phyloP scores from a whole-genome alignment of 2,888 invertebrate genomes.

The Leptinotarsa haldemani region DNA sequence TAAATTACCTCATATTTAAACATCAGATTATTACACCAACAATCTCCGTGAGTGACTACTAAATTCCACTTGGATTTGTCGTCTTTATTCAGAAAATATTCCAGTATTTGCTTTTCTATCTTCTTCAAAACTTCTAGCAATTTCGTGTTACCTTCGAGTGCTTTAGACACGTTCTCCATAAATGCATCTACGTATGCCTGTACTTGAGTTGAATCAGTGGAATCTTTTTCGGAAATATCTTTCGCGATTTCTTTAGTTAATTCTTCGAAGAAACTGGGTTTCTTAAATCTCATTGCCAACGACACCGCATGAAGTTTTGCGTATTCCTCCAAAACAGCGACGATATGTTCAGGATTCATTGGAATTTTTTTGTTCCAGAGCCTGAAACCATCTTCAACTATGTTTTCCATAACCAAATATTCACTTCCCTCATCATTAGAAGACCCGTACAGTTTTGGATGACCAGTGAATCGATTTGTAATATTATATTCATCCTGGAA shows the following conservation, averaged over 20 bases:
- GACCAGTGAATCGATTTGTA: conserved; percentile 13
- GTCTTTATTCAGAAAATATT: not conserved
- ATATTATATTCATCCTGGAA: conserved; percentile 49
- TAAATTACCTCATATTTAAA: conserved; percentile 46
- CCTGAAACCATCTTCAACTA: conserved; percentile 49
- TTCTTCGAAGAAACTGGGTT: conserved; percentile 49
- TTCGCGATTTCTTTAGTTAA: conserved; percentile 24
- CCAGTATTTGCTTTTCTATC: not conserved
- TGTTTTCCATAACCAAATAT: conserved; percentile 53
- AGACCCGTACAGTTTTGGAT: conserved; percentile 37
- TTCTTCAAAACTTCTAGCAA: conserved; percentile 8
- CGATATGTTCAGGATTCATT: conserved; percentile 54
- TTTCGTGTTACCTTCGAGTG: conserved; percentile 8
- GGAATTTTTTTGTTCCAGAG: conserved; percentile 51
- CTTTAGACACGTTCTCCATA: conserved; percentile 11
- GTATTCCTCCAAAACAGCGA: conserved; percentile 53
- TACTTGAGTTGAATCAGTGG: not conserved
- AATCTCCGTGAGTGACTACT: conserved; percentile 53
- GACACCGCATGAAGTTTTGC: conserved; percentile 58
- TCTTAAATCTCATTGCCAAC: conserved; percentile 52
- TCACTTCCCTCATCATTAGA: conserved; percentile 35
- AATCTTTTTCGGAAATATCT: not conserved
- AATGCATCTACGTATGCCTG: not conserved
- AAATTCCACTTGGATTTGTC: conserved; percentile 1
- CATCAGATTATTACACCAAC: conserved; percentile 56